Evolutionary conservation across 1,140 invertebrate genomes (phyloP), one percentile per base, ranked within the genome.

Genomic region (Phthorimaea operculella): DNA sequence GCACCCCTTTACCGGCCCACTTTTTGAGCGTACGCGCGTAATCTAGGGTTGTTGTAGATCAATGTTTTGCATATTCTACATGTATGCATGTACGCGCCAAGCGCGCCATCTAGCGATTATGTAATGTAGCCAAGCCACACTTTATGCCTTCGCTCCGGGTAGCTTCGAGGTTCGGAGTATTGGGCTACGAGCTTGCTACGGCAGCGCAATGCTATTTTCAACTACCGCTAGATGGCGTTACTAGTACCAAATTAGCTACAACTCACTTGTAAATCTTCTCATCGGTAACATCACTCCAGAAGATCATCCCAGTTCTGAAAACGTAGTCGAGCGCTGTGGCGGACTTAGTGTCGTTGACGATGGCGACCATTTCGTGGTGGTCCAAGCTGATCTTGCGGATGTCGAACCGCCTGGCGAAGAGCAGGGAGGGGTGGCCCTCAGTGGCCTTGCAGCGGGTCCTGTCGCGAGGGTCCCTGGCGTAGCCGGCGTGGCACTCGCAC

Each of bases 261-360:
- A 82, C 87, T 87, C 74, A 92, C 91, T 94, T 96, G 77, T 94
- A 96, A 66, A 98, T 97, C 77, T 92, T 93, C 73, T 96, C 94
- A 66, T 94, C 92, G 11, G 90, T 90, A 28, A 95, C 91, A 86
- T 98, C 97, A 74, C 94, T 96, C 96, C 96, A 99, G 72, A 96
- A 97, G 51, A 98, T 93, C 90, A 94, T 95, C 51, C 94, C 93
- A 4, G 94, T 95, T 56, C 92, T 88, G 80, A 96, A 96, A 2
- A 96, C 94, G 71, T 95, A 96, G 75, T 97, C 96, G 3, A 98
- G 79, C 0, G 94, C 95, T 0, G 94, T 93, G 0, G 95, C 92
- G 56, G 92, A 94, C 70, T 94, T 93, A 0, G 94, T 95, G 59
- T 92, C 90, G 62, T 96, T 96, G 1, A 95, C 93, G 57, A 96